Base-by-base conservation (phyloP, 1,140 invertebrate species). In the Drosophila guanche region DNA sequence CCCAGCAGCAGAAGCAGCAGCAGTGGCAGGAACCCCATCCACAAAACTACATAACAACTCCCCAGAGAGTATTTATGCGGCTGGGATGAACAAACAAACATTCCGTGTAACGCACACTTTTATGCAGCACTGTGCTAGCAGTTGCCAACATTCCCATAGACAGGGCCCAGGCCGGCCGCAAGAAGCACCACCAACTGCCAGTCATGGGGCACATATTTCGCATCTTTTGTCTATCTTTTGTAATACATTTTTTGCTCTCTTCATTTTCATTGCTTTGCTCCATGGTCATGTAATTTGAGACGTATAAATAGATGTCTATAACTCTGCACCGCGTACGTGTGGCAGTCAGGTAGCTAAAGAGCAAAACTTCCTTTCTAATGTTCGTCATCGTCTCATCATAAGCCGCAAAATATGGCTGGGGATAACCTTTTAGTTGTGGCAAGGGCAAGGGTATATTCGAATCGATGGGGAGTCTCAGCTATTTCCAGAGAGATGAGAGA, bases 41-140 rank as follows among this genome's bases (percentile, higher is more conserved):
- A 71, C 47, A 53, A 40, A 62, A 72, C 71, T 63, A 66, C 66
- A 37, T 37, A 80, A 85, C 80, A 88, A 86, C 81, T 86, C 81
- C 83, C 77, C 59, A 51, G 74, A 67, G 81, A 86, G 77, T 86
- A 88, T 86, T 86, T 86, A 86, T 86, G 81, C 77, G 81, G 83
- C 74, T 69, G 73, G 76, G 73, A 57, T 78, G 46, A 47, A 60
- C 81, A 77, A 79, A 76, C 78, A 72, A 76, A 79, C 46, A 50
- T 74, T 61, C 46, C 58, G 55, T 58, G 58, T 75, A 37, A 68
- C 68, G 73, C 74, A 63, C 61, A 85, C 77, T 77, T 88, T 71
- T 78, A 62, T 62, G 65, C 78, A 48, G 48, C 62, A 86, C 78
- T 83, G 60, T 86, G 56, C 27, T 51, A 59, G 65, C 80, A 79